These are phyloP conservation scores for Cantharis lateralis DNA, from an alignment of 2,888 invertebrate genomes.

Conservation along the genomic window DNA sequence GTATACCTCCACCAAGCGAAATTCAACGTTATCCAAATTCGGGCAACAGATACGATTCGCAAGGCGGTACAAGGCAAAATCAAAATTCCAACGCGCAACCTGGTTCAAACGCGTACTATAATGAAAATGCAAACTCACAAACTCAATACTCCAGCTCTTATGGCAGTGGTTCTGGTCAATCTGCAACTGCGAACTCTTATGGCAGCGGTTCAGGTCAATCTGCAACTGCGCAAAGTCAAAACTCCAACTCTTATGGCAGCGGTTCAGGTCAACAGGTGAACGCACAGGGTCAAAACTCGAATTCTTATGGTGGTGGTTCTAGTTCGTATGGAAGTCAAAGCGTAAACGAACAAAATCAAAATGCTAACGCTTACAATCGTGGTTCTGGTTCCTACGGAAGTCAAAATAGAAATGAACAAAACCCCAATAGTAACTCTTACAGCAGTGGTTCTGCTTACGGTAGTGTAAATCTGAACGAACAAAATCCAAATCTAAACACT, in stretches of 20 bases:
- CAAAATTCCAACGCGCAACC: background rate
- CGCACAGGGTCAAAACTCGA: background rate
- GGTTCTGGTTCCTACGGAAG: background rate
- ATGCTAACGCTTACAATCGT: background rate
- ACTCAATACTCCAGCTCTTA: background rate
- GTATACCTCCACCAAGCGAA: slow-evolving; percentile 23
- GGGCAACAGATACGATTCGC: background rate
- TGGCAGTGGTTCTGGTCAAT: background rate
- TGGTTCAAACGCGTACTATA: background rate
- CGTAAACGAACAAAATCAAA: background rate
- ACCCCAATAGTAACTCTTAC: background rate
- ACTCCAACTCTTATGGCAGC: background rate
- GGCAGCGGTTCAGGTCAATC: background rate
- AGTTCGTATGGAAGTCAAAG: background rate
- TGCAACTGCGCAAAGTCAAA: background rate
- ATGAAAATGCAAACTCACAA: background rate
- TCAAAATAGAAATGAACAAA: background rate
- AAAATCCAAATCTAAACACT: too few relatives aligned
- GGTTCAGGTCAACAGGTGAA: background rate
- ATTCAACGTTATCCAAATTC: slow-evolving; percentile 11
- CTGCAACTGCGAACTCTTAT: background rate
- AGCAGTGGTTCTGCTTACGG: background rate
- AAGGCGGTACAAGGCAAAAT: background rate
- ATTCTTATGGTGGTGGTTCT: background rate
- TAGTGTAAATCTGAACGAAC: too few relatives aligned